Evolutionary conservation across 2,888 invertebrate genomes (phyloP), one percentile per base, ranked within the genome.

Genomic region (Pseudeuparius sepicola): DNA sequence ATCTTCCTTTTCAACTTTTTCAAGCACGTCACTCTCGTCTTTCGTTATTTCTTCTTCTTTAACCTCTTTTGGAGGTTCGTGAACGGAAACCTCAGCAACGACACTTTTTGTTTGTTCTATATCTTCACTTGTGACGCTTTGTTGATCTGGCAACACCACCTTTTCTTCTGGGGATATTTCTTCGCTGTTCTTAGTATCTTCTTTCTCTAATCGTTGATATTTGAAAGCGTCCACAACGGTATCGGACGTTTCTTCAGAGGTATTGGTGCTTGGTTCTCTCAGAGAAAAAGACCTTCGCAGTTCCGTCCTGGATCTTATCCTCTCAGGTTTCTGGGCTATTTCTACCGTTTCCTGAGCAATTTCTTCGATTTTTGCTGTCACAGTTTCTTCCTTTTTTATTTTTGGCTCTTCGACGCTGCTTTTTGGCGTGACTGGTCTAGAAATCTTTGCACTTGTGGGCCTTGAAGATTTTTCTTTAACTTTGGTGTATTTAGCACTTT

Each of bases 11-110:
- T 33, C 17, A 15, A 11, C 12, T 23, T 29, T 12, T 27, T 32
- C 38, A 24, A 27, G 23, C 13, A 15, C 24, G 10, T 11, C 18
- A 24, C 15, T 24, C 2, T 27, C 36, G 3, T 39, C 29, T 25
- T 39, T 37, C 24, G 30, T 35, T 17, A 31, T 36, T 10, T 32
- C 35, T 24, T 44, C 42, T 31, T 45, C 43, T 57, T 31, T 39
- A 17, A 24, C 14, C 31, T 40, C 34, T 41, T 51, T 55, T 2
- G 61, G 61, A 15, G 59, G 60, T n/a, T 48, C 46, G 47, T 62
- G 63, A n/a, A 62, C 47, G 4, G 61, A 47, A 4, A 60, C 63
- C 47, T 62, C 60, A 5, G 61, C 61, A 4, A 60, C 36, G 3
- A 60, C 40, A 13, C 55, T 44, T 36, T 55, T 49, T 24, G 40